phyloP scores from a whole-genome alignment of 2,113 vertebrate genomes.

The Suricata suricatta region DNA sequence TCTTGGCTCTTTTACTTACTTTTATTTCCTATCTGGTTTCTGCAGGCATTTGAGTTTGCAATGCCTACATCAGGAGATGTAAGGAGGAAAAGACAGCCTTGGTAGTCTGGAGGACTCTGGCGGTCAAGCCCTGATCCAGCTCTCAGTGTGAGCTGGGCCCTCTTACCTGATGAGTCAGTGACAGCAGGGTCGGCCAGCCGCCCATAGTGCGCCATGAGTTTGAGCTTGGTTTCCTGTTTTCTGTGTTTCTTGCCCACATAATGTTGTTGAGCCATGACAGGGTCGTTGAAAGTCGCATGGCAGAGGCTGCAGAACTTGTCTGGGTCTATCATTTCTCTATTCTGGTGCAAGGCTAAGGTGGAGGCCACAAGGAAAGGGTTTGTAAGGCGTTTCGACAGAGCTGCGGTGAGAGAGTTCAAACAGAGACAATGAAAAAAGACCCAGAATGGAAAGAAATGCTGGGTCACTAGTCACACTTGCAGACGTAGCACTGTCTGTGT shows the following conservation, averaged over 20 bases:
- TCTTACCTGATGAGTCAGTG: conserved; percentile 84
- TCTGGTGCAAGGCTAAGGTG: conserved; percentile 76
- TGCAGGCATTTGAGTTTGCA: not conserved
- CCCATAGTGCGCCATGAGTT: conserved; percentile 96
- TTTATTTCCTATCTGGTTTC: not conserved
- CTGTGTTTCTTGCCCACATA: conserved; percentile 97
- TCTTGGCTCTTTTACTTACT: not conserved
- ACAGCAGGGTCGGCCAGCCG: conserved; percentile 85
- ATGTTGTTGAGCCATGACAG: conserved; percentile 97
- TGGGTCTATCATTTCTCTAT: conserved; percentile 85
- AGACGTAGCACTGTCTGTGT: not conserved
- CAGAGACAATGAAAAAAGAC: conserved; percentile 71
- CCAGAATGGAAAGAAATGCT: conserved; percentile 29
- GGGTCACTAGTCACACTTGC: not conserved
- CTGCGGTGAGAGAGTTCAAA: conserved; percentile 69
- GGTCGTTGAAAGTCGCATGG: conserved; percentile 97
- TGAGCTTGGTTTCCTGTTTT: conserved; percentile 95
- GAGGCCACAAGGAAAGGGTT: conserved; percentile 71
- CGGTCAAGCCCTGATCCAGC: not conserved
- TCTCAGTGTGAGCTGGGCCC: not conserved
- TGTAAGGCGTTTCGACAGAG: conserved; percentile 80
- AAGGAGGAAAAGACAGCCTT: not conserved
- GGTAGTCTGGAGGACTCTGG: not conserved
- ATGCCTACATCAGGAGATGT: not conserved
- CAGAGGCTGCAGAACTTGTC: conserved; percentile 96